Evolutionary conservation across 2,888 invertebrate species (phyloP), one percentile per base, ranked within the genome.

Genomic region (Argyresthia goedartella): DNA sequence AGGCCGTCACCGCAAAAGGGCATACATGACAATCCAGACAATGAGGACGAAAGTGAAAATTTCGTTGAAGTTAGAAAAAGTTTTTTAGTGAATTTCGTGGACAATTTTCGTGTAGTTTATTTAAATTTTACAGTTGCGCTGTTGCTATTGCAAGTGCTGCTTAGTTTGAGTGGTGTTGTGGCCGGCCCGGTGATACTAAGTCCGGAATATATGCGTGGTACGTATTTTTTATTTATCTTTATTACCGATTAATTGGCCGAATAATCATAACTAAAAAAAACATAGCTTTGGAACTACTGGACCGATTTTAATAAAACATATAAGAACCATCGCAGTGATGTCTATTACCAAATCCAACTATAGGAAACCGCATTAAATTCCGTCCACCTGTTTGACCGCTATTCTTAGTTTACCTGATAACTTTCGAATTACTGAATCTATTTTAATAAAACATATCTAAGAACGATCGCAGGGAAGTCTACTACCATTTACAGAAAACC

Each of bases 141-240:
- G 43, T 60, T 84, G 50, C 57, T 81, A 43, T 58, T 80, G 49
- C 81, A 82, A 66, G 64, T 79, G 57, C 54, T 80, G 50, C 61
- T 79, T 51, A 72, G 65, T 65, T 62, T 73, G 49, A 71, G 67
- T 55, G 66, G 62, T 16, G 85, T 76, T 11, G 61, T 60, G 16
- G 85, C 81, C 1, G 81, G 81, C 0, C 85, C 85, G 1, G 82
- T 86, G 41, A 60, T 82, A 56, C 59, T 85, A 11, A 81, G 74
- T 59, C 61, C 84, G 79, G 79, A 81, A 63, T 81, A 85, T 67
- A 69, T 77, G 54, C 85, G 84, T 76, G 85, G 85, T 86, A 66
- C 71, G 59, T 48, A 46, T 33, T 10, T 4, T 25, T 46, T 10
- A 10, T 16, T 14, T 14, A 44, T 10, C 41, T 11, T 6, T 8